Evolutionary conservation across 2,113 vertebrate species (phyloP).

Genomic region (Caranx melampygus): DNA sequence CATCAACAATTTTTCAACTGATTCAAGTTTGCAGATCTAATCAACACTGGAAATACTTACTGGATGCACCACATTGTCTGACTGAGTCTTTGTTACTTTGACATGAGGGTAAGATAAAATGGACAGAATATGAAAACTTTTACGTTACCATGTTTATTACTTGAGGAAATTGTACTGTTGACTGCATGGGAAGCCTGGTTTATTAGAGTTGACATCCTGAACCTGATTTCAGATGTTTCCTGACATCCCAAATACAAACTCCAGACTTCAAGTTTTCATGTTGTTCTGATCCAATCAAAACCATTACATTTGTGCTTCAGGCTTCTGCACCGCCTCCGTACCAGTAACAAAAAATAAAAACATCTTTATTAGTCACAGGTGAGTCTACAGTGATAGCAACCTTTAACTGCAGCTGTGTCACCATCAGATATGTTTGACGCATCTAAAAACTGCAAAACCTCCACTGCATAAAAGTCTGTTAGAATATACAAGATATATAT

Average conservation of each 20-base stretch:
- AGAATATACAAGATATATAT: background rate
- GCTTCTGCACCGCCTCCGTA: background rate
- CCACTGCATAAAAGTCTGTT: slow-evolving; percentile 1
- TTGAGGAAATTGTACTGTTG: background rate
- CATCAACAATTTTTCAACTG: too few species aligned
- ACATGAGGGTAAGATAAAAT: too few species aligned
- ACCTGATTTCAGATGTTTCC: background rate
- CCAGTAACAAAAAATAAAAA: background rate
- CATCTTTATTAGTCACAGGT: background rate
- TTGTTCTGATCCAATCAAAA: background rate
- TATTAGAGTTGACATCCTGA: background rate
- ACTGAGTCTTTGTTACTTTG: too few species aligned
- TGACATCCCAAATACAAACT: background rate
- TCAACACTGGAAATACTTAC: too few species aligned
- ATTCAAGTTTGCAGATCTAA: too few species aligned
- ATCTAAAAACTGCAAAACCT: background rate
- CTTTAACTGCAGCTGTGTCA: background rate
- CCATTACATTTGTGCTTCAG: slow-evolving; percentile 1
- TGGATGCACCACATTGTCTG: too few species aligned
- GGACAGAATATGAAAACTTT: background rate
- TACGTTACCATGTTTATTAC: slow-evolving; percentile 10
- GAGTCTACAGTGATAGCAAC: background rate
- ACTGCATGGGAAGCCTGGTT: background rate
- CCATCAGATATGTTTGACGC: background rate
- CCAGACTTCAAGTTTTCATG: too few species aligned